Evolutionary conservation across 2,113 vertebrate genomes (phyloP).

Genomic region (Pachycephala philippinensis): DNA sequence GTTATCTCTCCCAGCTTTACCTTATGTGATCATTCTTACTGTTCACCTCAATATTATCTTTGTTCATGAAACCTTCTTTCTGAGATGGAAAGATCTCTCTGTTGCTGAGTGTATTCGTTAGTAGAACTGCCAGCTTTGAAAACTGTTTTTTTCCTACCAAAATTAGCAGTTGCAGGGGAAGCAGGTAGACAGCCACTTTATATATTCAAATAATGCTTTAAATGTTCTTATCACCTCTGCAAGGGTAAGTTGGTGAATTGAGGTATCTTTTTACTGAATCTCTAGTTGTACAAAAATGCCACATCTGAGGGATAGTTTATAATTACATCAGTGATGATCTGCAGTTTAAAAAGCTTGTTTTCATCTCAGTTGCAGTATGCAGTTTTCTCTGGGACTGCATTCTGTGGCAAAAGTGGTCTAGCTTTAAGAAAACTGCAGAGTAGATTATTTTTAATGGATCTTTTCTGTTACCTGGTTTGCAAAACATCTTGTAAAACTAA

Average conservation of each 20-base stretch:
- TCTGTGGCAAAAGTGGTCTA: background rate
- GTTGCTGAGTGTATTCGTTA: background rate
- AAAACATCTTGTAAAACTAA: background rate
- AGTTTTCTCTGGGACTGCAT: background rate
- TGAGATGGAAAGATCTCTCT: background rate
- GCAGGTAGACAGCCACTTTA: background rate
- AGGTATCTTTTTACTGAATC: background rate
- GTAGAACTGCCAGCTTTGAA: background rate
- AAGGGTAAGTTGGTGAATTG: background rate
- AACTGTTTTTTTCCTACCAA: background rate
- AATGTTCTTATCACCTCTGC: background rate
- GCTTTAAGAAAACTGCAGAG: background rate
- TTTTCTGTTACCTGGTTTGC: background rate
- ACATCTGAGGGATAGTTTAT: background rate
- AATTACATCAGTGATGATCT: background rate
- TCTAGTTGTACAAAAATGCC: background rate
- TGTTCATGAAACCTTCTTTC: background rate
- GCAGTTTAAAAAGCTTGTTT: background rate
- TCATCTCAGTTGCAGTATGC: background rate
- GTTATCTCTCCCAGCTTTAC: background rate
- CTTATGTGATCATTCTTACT: background rate
- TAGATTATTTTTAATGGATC: background rate
- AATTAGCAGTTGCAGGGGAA: background rate
- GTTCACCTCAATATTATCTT: background rate
- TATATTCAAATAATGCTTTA: background rate